phyloP scores from a whole-genome alignment of 2,113 vertebrate genomes.

The Rhinolophus sinicus region DNA sequence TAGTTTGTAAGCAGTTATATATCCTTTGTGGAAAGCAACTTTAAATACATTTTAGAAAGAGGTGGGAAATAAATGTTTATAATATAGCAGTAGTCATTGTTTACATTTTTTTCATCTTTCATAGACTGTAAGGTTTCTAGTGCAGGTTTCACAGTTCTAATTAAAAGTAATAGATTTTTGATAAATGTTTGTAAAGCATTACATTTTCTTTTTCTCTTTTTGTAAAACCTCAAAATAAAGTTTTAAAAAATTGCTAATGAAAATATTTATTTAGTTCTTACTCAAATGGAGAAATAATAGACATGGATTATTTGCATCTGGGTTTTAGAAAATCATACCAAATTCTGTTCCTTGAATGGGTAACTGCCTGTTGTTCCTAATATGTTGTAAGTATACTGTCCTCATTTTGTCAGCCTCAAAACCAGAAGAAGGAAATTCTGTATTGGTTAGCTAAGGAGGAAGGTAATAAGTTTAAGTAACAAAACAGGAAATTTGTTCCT shows the following conservation, averaged over 20 bases:
- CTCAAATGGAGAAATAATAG: neutral
- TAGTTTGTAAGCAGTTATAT: constrained; percentile 38
- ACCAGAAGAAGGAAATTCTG: constrained; percentile 44
- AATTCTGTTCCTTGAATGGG: constrained; percentile 17
- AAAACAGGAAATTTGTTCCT: constrained; percentile 58
- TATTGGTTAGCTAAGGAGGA: constrained; percentile 43
- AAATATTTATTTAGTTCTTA: neutral
- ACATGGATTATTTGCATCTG: neutral
- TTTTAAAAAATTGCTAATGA: neutral
- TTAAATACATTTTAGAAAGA: constrained; percentile 52
- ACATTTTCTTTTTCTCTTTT: neutral
- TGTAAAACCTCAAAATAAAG: constrained; percentile 1
- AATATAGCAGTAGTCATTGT: neutral
- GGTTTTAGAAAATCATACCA: constrained; percentile 41
- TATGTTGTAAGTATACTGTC: constrained; percentile 11
- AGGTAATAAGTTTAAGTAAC: constrained; percentile 56
- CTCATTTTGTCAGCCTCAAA: constrained; percentile 51
- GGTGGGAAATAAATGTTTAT: constrained; percentile 6
- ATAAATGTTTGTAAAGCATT: constrained; percentile 32
- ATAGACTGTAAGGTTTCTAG: neutral
- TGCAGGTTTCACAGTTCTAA: neutral
- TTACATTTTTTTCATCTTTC: constrained; percentile 23
- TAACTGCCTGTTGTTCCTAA: neutral
- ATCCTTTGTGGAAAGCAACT: constrained; percentile 17
- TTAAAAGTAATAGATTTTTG: constrained; percentile 31